Evolutionary conservation across 2,888 invertebrate genomes (phyloP).

Genomic region (Chelonus formosanus): DNA sequence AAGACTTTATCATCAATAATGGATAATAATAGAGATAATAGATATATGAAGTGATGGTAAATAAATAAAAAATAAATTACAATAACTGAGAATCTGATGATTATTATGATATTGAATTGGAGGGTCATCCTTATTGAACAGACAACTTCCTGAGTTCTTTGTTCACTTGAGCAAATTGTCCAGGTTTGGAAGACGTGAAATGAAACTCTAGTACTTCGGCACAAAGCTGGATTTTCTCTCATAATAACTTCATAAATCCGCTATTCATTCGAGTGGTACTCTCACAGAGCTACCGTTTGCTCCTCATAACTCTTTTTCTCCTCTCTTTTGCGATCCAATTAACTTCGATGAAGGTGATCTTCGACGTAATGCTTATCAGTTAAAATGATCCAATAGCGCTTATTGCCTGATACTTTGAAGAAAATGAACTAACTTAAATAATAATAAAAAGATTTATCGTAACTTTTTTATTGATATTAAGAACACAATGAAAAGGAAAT

Average conservation of each 20-base stretch:
- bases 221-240: slow-evolving; percentile 23
- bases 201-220: slow-evolving; percentile 7
- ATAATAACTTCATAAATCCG: slow-evolving; percentile 40
- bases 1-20: too few relatives aligned
- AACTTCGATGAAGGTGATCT: slow-evolving; percentile 29
- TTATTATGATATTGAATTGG: background rate
- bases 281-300: background rate
- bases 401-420: too few relatives aligned
- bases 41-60: background rate
- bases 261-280: slow-evolving; percentile 30
- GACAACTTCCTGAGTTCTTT: slow-evolving; percentile 15
- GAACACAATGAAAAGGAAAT: too few relatives aligned
- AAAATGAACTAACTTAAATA: too few relatives aligned
- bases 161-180: slow-evolving; percentile 26
- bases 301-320: slow-evolving; percentile 9
- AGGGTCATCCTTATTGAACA: slow-evolving; percentile 5
- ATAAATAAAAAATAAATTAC: background rate
- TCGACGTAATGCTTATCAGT: slow-evolving; percentile 19
- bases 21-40: too few relatives aligned
- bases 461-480: too few relatives aligned
- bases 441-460: too few relatives aligned
- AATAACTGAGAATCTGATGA: background rate
- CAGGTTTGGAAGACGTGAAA: slow-evolving; percentile 10
- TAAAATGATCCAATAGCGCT: slow-evolving; percentile 14
- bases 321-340: slow-evolving; percentile 25